phyloP scores from a whole-genome alignment of 2,888 invertebrate species.

The Zaprionus obscuricornis region DNA sequence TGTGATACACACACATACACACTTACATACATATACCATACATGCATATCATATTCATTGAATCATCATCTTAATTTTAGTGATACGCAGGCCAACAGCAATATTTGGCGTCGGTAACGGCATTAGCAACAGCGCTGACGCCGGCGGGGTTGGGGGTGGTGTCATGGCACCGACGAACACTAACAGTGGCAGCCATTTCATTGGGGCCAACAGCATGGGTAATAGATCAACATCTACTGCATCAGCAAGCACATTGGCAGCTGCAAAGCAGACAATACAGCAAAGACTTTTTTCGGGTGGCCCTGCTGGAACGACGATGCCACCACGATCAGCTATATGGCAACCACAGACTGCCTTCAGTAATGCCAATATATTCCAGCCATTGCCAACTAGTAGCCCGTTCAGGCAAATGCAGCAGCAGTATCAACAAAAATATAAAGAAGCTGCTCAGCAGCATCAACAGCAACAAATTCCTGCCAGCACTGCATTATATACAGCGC shows the following conservation, averaged over 20 bases:
- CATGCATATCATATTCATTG: constrained; percentile 74
- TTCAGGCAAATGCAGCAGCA: constrained; percentile 67
- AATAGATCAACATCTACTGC: constrained; percentile 46
- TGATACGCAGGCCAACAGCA: constrained; percentile 85
- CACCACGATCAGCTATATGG: constrained; percentile 50
- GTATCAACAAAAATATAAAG: constrained; percentile 60
- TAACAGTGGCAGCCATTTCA: constrained; percentile 44
- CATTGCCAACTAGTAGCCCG: constrained; percentile 34
- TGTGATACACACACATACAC: constrained; percentile 8
- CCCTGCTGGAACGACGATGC: constrained; percentile 37
- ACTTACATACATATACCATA: constrained; percentile 30
- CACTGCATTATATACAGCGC: constrained; percentile 59
- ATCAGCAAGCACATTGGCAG: constrained; percentile 79
- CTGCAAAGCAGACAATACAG: constrained; percentile 78
- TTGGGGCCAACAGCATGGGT: constrained; percentile 11
- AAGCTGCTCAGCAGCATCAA: constrained; percentile 25
- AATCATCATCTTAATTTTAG: constrained; percentile 83
- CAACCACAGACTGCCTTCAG: constrained; percentile 59
- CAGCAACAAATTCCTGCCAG: constrained; percentile 34
- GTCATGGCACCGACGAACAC: constrained; percentile 28
- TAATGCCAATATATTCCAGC: constrained; percentile 67
- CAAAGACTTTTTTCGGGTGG: constrained; percentile 66
- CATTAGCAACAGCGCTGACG: constrained; percentile 35
- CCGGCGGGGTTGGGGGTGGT: constrained; percentile 37
- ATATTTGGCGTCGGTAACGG: constrained; percentile 75